Evolutionary conservation across 2,113 vertebrate species (phyloP).

Genomic region (Bos javanicus): DNA sequence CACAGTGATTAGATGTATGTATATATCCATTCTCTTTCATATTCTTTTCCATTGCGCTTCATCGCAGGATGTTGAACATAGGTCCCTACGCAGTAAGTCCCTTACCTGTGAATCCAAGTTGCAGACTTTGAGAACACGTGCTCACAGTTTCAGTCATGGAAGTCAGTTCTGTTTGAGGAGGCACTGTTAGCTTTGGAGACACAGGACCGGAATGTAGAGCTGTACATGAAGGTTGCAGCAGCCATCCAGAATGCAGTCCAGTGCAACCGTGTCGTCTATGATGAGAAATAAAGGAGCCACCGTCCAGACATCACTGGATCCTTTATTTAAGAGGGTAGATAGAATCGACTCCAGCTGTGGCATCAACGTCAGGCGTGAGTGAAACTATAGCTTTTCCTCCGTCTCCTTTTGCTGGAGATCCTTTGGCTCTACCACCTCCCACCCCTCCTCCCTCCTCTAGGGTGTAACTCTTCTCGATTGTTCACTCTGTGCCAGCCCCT

Average conservation of each 20-base stretch:
- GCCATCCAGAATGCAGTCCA: background rate
- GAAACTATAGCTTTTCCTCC: background rate
- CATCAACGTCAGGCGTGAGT: background rate
- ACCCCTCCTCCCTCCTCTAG: background rate
- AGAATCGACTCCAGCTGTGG: background rate
- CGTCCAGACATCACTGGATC: background rate
- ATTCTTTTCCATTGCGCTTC: background rate
- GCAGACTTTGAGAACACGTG: fast-evolving
- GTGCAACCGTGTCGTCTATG: background rate
- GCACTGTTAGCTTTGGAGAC: background rate
- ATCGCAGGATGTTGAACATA: background rate
- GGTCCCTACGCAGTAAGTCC: background rate
- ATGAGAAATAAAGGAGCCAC: background rate
- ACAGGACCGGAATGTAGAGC: background rate
- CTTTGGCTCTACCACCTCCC: background rate
- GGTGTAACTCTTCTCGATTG: background rate
- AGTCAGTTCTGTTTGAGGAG: background rate
- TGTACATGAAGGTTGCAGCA: background rate
- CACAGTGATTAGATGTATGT: background rate
- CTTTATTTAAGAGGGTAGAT: background rate
- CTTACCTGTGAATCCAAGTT: background rate
- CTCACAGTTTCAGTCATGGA: fast-evolving
- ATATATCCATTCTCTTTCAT: background rate
- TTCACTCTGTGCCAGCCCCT: background rate
- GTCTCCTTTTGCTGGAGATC: background rate